Evolutionary conservation across 2,113 vertebrate genomes (phyloP).

Genomic region (Beaufortia kweichowensis): DNA sequence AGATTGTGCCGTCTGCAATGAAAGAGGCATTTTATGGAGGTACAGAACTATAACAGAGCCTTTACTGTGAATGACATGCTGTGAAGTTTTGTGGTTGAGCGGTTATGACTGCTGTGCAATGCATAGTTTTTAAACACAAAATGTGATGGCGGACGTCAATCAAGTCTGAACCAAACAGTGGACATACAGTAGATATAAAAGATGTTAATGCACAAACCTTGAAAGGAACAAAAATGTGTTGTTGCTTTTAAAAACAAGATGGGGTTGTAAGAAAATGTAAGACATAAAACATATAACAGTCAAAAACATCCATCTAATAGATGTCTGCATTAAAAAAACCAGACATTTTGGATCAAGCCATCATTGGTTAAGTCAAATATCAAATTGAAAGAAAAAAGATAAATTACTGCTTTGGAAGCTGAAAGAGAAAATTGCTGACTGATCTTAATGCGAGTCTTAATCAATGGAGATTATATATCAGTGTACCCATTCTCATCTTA

Average conservation of each 20-base stretch:
- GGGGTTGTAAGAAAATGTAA: no score
- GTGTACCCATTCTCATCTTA: neutral
- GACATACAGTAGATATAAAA: no score
- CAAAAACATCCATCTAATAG: no score
- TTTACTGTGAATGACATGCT: neutral
- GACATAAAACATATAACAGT: no score
- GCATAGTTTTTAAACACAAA: slow-evolving; percentile 21
- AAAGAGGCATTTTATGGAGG: neutral
- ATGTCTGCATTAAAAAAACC: no score
- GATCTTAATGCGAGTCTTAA: neutral
- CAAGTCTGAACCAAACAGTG: neutral
- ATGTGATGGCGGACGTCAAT: neutral
- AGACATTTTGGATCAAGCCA: no score
- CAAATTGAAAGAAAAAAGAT: neutral
- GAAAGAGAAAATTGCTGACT: neutral
- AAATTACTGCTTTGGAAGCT: neutral
- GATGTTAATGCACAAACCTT: neutral
- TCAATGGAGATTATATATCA: neutral
- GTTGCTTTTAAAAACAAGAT: no score
- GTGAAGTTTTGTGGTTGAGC: neutral
- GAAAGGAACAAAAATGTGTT: neutral
- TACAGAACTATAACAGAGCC: slow-evolving; percentile 18
- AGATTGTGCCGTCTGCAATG: neutral
- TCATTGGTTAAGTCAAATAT: neutral
- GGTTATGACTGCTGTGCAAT: neutral